Evolutionary conservation across 1,140 invertebrate species (phyloP).

Genomic region (Kradibia gibbosae): DNA sequence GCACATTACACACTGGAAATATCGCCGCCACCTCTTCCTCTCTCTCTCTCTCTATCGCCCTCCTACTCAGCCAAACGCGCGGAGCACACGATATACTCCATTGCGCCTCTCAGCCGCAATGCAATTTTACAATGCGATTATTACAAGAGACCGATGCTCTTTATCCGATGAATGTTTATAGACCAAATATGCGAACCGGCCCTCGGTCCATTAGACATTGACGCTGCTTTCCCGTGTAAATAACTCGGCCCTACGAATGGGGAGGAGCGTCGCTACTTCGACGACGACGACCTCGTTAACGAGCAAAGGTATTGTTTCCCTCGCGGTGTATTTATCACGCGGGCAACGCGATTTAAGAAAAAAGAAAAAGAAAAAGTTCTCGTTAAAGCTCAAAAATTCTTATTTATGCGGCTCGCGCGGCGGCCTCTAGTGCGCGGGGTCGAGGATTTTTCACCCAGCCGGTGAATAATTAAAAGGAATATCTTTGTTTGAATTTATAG

Average conservation of each 20-base stretch:
- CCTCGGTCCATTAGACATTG: background rate
- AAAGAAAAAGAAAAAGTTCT: background rate
- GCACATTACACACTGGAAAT: conserved; percentile 71
- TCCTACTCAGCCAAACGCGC: background rate
- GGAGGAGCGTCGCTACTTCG: background rate
- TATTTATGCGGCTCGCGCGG: background rate
- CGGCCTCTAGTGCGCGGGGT: background rate
- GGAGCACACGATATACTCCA: conserved; percentile 28
- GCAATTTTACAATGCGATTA: conserved; percentile 47
- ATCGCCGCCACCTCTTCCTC: too few relatives aligned
- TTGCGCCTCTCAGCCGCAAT: conserved; percentile 49
- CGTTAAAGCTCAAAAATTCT: background rate
- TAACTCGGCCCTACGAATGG: background rate
- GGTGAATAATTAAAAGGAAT: background rate
- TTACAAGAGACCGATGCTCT: conserved; percentile 12
- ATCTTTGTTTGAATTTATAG: conserved; percentile 17
- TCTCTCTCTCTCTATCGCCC: conserved; percentile 56
- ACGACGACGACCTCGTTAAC: background rate
- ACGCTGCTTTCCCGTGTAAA: too few relatives aligned
- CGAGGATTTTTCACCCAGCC: background rate
- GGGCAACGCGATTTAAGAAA: background rate
- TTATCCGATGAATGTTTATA: conserved; percentile 22
- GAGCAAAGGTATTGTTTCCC: background rate
- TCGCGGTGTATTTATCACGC: background rate
- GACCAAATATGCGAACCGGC: background rate